Evolutionary conservation across 2,113 vertebrate species (phyloP), one percentile per base, ranked within the genome.

Genomic region (Telmatochromis brichardi): DNA sequence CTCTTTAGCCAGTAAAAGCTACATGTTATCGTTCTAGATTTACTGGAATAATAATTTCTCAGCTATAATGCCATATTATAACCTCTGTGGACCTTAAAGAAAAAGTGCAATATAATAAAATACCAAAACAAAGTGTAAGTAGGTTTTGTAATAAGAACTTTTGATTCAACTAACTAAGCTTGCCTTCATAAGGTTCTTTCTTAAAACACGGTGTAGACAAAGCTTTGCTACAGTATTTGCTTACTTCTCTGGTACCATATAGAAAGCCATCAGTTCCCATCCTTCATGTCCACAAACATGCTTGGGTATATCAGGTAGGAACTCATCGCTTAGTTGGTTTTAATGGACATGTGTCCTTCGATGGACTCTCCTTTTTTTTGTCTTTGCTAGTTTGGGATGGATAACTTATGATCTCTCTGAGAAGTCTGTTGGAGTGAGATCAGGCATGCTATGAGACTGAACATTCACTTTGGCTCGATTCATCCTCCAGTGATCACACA

Each of bases 391-490:
- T 81, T 78, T 79, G 21, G 45, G 76, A 50, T 81, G 26, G 15
- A 33, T 11, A 60, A 80, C 60, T 50, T 4, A 50, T 31, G 42
- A 78, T 8, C 45, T 47, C 15, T 87, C 19, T 47, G 33, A 53
- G 23, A 35, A 57, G 76, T 37, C 50, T 85, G 21, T 26, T 12
- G 15, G 65, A 31, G 37, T 31, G 31, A 60, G 17, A 57, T 33
- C 9, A 2, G 11, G 12, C 37, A 14, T 9, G 19, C n/a, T 86
- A 14, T 6, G 3, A 23, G 58, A 54, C 65, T 55, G 17, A 85
- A 90, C 45, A 79, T 90, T 93, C 82, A 89, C 88, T 80, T 82
- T 85, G 82, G 73, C 87, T 90, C 13, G 3, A 53, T 86, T 88
- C 31, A 33, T 85, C 86, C 87, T 85, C 13, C 42, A 54, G 65